Base-by-base conservation (phyloP, 1,140 invertebrate genomes). In the Ctenoplectra terminalis region DNA sequence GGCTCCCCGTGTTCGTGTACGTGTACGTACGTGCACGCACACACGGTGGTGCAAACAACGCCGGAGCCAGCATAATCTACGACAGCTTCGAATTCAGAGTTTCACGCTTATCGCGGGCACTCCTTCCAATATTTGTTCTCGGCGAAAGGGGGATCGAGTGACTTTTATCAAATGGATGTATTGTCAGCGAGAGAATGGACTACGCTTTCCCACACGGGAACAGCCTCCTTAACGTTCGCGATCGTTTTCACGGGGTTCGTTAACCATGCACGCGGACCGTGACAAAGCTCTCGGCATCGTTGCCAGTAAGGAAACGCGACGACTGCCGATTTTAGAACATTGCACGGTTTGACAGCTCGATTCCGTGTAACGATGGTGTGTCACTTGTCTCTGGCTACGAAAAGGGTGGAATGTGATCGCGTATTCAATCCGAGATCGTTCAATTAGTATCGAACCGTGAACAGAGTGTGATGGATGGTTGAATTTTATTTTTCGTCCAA, bases 101-200 rank as follows among this genome's bases (percentile, higher is more conserved):
- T 86, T 79, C 76, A 71, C 75, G 78, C 82, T 89, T 89, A 89
- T 89, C 88, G 73, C 61, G 75, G 40, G 72, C 56, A 70, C 80
- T 85, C 83, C 87, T 89, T 86, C 83, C 86, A 88, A 89, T 89
- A 86, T 89, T 89, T 89, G 88, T 89, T 87, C 84, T 50, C 75
- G 34, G 52, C 69, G 81, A 86, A 89, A 88, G 81, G 86, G 67
- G 77, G 63, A 82, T 76, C 82, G 80, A 80, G 72, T 81, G 86
- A 87, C 82, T 87, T 87, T 84, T 84, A 87, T 87, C 81, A 81
- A 88, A 85, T 83, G 67, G 71, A 64, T 60, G 82, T 88, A 80
- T 87, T 87, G 83, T 78, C 83, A 43, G 43, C 72, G 72, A 76
- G 71, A 88, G 81, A 88, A 88, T 88, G 83, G 80, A 82, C 81